Evolutionary conservation across 1,140 invertebrate genomes (phyloP).

Genomic region (Anastrepha obliqua): DNA sequence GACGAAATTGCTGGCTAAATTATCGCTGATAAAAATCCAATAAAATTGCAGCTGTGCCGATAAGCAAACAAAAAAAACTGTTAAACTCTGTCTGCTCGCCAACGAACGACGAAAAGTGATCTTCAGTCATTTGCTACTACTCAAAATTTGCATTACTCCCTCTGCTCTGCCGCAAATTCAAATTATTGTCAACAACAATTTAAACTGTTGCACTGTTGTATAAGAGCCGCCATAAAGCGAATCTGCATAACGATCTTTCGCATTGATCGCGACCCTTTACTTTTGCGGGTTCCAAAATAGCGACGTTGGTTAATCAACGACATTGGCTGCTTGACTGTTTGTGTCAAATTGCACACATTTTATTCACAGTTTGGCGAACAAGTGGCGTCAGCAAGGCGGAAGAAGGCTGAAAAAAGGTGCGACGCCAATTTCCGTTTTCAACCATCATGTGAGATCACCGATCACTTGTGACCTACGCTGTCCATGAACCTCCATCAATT

Average conservation of each 20-base stretch:
- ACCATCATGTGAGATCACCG: slow-evolving; percentile 1
- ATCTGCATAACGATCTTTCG: slow-evolving; percentile 18
- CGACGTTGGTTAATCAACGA: neutral
- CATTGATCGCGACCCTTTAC: neutral
- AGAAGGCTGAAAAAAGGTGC: neutral
- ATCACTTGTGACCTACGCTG: slow-evolving; percentile 23
- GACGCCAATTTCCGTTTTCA: slow-evolving; percentile 41
- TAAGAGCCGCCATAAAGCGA: neutral
- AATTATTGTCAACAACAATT: slow-evolving; percentile 42
- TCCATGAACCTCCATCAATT: neutral
- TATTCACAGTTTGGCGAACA: neutral
- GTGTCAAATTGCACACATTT: slow-evolving; percentile 14
- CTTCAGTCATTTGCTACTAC: neutral
- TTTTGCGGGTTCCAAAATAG: neutral
- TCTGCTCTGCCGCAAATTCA: neutral
- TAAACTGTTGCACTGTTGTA: neutral
- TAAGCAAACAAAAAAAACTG: neutral
- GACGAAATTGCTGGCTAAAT: slow-evolving; percentile 33
- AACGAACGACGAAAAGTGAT: neutral
- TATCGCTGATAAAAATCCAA: slow-evolving; percentile 52
- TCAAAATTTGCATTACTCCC: slow-evolving; percentile 42
- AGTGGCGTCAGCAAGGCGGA: neutral
- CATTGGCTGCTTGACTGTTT: neutral
- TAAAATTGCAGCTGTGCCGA: slow-evolving; percentile 53
- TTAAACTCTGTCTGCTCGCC: neutral